These are phyloP conservation scores for Tuta absoluta DNA, from an alignment of 2,888 invertebrate genomes.

Conservation along the genomic window DNA sequence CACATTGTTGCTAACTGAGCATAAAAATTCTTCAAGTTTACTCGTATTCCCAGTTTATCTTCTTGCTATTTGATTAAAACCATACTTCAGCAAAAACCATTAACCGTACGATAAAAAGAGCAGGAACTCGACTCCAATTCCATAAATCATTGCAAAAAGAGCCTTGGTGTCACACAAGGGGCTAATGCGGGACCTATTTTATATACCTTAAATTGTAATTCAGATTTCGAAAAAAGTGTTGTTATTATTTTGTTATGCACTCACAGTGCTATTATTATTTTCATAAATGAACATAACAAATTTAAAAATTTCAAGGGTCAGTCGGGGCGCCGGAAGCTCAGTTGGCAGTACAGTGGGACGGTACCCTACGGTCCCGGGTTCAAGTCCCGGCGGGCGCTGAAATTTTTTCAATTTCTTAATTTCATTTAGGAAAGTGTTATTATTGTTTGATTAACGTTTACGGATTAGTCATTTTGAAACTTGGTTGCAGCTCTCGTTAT, in stretches of 20 bases:
- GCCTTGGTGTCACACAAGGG: not conserved
- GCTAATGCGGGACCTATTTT: conserved; percentile 15
- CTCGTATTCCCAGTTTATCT: conserved; percentile 6
- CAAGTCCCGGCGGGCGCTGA: no score
- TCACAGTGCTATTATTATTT: not conserved
- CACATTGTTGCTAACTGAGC: not conserved
- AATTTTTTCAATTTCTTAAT: no score
- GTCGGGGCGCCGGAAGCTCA: no score
- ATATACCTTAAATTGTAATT: no score
- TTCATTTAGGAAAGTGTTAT: no score
- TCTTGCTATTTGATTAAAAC: conserved; percentile 11
- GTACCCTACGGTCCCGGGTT: no score
- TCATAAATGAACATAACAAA: not conserved
- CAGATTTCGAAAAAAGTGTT: no score
- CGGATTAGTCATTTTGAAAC: not conserved
- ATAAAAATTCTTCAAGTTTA: conserved; percentile 4
- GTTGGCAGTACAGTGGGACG: no score
- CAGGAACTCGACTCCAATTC: conserved; percentile 8
- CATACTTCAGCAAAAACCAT: conserved; percentile 21
- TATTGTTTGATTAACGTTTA: no score
- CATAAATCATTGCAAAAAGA: conserved; percentile 25
- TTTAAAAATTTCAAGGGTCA: no score
- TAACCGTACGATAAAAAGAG: conserved; percentile 16
- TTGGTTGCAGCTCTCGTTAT: no score
- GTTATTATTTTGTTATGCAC: no score